Evolutionary conservation across 2,888 invertebrate species (phyloP), one percentile per base, ranked within the genome.

Genomic region (Theretra japonica): DNA sequence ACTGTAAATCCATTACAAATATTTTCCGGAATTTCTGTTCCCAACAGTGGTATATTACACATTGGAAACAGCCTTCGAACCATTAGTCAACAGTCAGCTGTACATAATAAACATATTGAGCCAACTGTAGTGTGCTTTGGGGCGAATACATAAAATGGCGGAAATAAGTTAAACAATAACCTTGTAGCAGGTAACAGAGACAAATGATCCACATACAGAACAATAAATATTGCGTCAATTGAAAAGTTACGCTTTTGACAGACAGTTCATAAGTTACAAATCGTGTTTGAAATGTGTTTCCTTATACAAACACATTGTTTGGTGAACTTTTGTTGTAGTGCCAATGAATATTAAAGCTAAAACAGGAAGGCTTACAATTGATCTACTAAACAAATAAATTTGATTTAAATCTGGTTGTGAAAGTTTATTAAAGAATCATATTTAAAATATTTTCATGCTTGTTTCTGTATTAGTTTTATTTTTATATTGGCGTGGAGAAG

Each of bases 121-220:
- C 28, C 28, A 5, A 28, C 28, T 28, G 28, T 28, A 28, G n/a
- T 48, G 5, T 53, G 6, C 5, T n/a, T 53, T n/a, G 7, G 53
- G 53, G 53, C n/a, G 53, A 5, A 53, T 76, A 77, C 77, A 74
- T 58, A 77, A 65, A 73, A 76, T 82, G 78, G 85, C 83, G 89
- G 89, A 89, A 87, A 87, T 83, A 74, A 68, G 53, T 71, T 79
- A 33, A 21, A 75, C 77, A 77, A 76, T 80, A 76, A 80, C 88
- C 86, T 88, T 87, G 85, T 84, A 80, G 53, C 74, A 74, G 74
- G 79, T 75, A 80, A 84, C 83, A 82, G 71, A 82, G 88, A 90
- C 77, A 86, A 89, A 90, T 86, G 83, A 82, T 79, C 78, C 74
- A 74, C 80, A 81, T 80, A 76, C 76, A 73, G 75, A 74, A 77